These are phyloP conservation scores for Chitala chitala DNA, from an alignment of 2,113 vertebrate species.

Conservation along the genomic window DNA sequence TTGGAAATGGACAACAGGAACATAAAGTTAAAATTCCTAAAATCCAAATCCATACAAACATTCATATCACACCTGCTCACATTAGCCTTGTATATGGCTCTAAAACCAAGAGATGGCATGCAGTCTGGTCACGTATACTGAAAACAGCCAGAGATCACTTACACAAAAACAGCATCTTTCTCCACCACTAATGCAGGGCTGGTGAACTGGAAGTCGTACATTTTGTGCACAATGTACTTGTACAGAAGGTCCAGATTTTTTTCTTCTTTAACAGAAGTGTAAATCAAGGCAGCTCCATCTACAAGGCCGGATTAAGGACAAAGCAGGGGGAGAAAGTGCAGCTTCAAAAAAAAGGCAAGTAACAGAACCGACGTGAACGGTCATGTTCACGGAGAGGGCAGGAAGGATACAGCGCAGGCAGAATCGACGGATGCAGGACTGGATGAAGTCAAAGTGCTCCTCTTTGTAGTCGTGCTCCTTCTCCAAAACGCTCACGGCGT, in stretches of 20 bases:
- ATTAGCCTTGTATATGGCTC: no score
- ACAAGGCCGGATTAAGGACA: constrained; percentile 60
- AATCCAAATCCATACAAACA: not conserved
- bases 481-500: constrained; percentile 85
- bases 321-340: not conserved
- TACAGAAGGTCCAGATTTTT: constrained; percentile 95
- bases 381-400: no score
- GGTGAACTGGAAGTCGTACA: constrained; percentile 89
- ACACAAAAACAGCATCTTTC: constrained; percentile 83
- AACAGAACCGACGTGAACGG: not conserved
- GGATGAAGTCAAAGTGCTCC: constrained; percentile 97
- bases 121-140: not conserved
- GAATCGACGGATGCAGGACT: constrained; percentile 88
- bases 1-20: not conserved
- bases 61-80: no score
- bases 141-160: constrained; percentile 22
- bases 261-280: constrained; percentile 97
- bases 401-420: constrained; percentile 94
- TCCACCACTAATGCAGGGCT: constrained; percentile 77
- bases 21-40: not conserved
- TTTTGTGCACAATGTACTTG: constrained; percentile 98
- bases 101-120: no score
- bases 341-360: not conserved
- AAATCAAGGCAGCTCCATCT: constrained; percentile 97
- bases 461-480: constrained; percentile 97